Evolutionary conservation across 2,797 vertebrate species (phyloP).

Genomic region (Cottoperca gobio): DNA sequence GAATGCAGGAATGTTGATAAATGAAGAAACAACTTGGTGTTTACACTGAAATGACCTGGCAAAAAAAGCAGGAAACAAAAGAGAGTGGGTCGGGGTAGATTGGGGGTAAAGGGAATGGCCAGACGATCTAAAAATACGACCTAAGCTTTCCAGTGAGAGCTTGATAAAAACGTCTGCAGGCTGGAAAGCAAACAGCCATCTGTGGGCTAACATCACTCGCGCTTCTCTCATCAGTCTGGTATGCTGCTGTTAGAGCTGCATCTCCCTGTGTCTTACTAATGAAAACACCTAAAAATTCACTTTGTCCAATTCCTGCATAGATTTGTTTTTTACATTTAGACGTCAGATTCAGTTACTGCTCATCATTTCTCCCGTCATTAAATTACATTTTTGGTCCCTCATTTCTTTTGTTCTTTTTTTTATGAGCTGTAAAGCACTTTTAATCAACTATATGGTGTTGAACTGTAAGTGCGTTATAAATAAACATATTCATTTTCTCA

Average conservation of each 20-base stretch:
- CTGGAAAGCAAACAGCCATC: slow-evolving; percentile 49
- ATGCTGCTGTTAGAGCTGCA: slow-evolving; percentile 55
- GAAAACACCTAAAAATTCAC: background rate
- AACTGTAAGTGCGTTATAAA: background rate
- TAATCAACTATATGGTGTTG: background rate
- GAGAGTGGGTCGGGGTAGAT: slow-evolving; percentile 8
- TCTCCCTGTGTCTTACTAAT: slow-evolving; percentile 2
- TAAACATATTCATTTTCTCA: background rate
- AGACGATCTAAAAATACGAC: slow-evolving; percentile 73
- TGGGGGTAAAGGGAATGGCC: slow-evolving; percentile 30
- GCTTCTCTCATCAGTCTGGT: slow-evolving; percentile 74
- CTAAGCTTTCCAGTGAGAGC: slow-evolving; percentile 58
- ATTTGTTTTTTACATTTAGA: slow-evolving; percentile 13
- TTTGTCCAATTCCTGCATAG: background rate
- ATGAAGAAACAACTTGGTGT: slow-evolving; percentile 27
- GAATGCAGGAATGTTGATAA: slow-evolving; percentile 60
- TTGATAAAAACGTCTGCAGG: slow-evolving; percentile 58
- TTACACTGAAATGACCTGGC: slow-evolving; percentile 36
- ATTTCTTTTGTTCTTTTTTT: background rate
- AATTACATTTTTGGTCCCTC: background rate
- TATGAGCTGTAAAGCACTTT: background rate
- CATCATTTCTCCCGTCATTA: background rate
- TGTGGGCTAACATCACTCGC: slow-evolving; percentile 55
- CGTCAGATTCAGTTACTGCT: background rate
- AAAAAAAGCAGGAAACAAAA: slow-evolving; percentile 46